phyloP scores from a whole-genome alignment of 2,888 invertebrate species.

The Chouioia cunea region DNA sequence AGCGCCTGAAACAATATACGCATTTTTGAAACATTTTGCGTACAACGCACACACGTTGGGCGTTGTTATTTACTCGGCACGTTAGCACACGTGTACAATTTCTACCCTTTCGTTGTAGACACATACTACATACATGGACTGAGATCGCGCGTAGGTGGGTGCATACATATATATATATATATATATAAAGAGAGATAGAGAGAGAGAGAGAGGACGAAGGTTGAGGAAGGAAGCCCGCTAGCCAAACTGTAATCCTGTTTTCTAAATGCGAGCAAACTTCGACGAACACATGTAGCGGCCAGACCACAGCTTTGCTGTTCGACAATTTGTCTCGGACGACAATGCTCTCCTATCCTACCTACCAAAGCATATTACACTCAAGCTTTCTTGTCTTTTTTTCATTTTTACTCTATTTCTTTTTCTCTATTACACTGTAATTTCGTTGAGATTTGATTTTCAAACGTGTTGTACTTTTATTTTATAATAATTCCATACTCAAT shows the following conservation, averaged over 20 bases:
- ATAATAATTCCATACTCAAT: no score
- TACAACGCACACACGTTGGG: slow-evolving; percentile 1
- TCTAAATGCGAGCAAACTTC: slow-evolving; percentile 63
- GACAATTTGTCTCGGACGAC: slow-evolving; percentile 59
- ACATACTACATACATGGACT: no score
- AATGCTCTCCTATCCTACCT: slow-evolving; percentile 44
- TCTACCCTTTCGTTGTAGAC: neutral
- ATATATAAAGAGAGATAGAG: no score
- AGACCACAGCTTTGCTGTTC: slow-evolving; percentile 58
- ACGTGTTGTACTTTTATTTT: no score
- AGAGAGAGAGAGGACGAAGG: slow-evolving; percentile 7
- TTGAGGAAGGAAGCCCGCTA: neutral
- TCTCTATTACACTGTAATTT: no score
- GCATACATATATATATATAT: neutral
- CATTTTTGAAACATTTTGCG: no score
- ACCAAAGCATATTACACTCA: no score
- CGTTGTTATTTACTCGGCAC: neutral
- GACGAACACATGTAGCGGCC: slow-evolving; percentile 60
- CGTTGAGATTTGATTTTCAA: no score
- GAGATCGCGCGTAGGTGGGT: neutral
- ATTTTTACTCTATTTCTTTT: slow-evolving; percentile 2
- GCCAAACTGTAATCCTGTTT: slow-evolving; percentile 66
- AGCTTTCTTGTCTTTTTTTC: slow-evolving; percentile 21
- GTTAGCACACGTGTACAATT: neutral
- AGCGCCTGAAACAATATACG: no score